Evolutionary conservation across 1,140 invertebrate species (phyloP).

Genomic region (Hormaphis cornu): DNA sequence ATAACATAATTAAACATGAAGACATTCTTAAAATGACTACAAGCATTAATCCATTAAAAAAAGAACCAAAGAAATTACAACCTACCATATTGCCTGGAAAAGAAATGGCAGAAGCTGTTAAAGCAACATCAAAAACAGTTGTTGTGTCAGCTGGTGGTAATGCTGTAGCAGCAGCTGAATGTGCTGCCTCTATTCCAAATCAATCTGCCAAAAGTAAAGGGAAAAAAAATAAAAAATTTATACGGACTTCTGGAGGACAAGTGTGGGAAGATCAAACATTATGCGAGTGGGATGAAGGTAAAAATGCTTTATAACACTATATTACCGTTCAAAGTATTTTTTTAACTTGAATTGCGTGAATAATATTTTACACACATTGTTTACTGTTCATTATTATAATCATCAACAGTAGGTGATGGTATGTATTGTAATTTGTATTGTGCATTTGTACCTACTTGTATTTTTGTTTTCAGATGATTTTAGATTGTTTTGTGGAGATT

Average conservation of each 20-base stretch:
- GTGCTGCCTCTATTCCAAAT: slow-evolving; percentile 33
- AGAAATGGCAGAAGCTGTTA: slow-evolving; percentile 36
- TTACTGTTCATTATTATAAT: no score
- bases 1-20: slow-evolving; percentile 28
- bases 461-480: slow-evolving; percentile 70
- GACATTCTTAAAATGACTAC: slow-evolving; percentile 31
- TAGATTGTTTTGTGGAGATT: slow-evolving; percentile 95
- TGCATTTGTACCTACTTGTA: no score
- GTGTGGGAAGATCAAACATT: slow-evolving; percentile 90
- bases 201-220: slow-evolving; percentile 43
- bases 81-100: slow-evolving; percentile 26
- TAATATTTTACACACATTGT: no score
- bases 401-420: no score
- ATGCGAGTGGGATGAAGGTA: slow-evolving; percentile 80
- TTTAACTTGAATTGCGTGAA: no score
- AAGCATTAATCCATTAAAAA: slow-evolving; percentile 30
- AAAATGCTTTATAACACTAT: slow-evolving; percentile 31
- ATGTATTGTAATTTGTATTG: background rate
- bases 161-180: slow-evolving; percentile 37
- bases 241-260: slow-evolving; percentile 82
- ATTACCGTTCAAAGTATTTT: no score
- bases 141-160: slow-evolving; percentile 46
- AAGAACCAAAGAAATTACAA: slow-evolving; percentile 32
- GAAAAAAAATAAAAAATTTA: slow-evolving; percentile 44
- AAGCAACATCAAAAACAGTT: slow-evolving; percentile 43